Evolutionary conservation across 1,140 invertebrate species (phyloP).

Genomic region (Pseudomyrmex cubaensis): DNA sequence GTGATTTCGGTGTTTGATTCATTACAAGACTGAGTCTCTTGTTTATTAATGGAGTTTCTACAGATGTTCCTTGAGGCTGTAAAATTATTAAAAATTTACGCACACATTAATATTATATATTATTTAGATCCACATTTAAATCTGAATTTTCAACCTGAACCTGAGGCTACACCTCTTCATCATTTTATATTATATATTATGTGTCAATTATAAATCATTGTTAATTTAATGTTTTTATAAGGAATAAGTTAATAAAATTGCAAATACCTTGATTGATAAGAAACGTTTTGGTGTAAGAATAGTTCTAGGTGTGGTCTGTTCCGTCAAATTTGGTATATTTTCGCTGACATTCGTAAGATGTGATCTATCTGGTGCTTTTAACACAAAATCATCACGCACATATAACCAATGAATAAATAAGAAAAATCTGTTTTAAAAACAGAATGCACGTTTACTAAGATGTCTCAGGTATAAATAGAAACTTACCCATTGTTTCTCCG

Average conservation of each 20-base stretch:
- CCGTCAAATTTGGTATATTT: slow-evolving; percentile 32
- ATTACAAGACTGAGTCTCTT: slow-evolving; percentile 77
- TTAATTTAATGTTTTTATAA: too few relatives aligned
- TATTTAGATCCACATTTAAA: too few relatives aligned
- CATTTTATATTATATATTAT: too few relatives aligned
- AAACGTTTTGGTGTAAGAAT: slow-evolving; percentile 73
- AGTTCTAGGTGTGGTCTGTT: slow-evolving; percentile 9
- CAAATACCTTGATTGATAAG: slow-evolving; percentile 64
- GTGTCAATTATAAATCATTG: too few relatives aligned
- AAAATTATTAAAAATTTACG: slow-evolving; percentile 20
- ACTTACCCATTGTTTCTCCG: slow-evolving; percentile 85
- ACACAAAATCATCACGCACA: not conserved
- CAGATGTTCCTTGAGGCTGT: slow-evolving; percentile 48
- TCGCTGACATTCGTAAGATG: not conserved
- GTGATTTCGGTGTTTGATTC: slow-evolving; percentile 74
- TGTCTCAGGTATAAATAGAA: too few relatives aligned
- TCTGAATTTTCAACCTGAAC: too few relatives aligned
- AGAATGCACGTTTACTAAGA: too few relatives aligned
- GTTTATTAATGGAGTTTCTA: slow-evolving; percentile 77
- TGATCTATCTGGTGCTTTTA: slow-evolving; percentile 68
- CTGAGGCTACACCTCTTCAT: too few relatives aligned
- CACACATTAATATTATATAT: too few relatives aligned
- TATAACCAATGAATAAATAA: slow-evolving; percentile 10
- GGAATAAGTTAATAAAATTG: too few relatives aligned
- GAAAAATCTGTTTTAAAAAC: not conserved